Conservation (phyloP, 2,797 vertebrate species). For the Channa striata region DNA sequence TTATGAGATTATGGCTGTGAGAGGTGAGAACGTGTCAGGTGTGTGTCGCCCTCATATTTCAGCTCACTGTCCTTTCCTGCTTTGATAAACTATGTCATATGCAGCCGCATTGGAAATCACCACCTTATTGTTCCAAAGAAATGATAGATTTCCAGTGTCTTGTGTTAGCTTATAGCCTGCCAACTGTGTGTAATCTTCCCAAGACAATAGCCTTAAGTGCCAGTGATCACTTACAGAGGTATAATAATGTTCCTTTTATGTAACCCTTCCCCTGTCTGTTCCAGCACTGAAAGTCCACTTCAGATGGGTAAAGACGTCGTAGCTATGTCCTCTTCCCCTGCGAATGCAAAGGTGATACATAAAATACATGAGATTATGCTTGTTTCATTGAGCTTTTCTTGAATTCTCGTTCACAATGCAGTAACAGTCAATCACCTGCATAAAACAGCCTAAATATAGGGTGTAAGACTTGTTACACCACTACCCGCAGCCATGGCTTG, state of each 20-base stretch:
- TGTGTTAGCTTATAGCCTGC: slow-evolving; percentile 41
- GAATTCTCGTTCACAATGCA: slow-evolving; percentile 77
- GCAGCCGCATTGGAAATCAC: slow-evolving; percentile 42
- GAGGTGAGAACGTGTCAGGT: slow-evolving; percentile 12
- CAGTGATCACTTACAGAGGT: slow-evolving; percentile 49
- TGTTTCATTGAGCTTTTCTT: slow-evolving; percentile 80
- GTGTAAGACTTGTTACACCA: slow-evolving; percentile 86
- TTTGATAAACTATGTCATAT: slow-evolving; percentile 15
- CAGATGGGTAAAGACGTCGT: slow-evolving; percentile 55
- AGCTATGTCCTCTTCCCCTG: slow-evolving; percentile 27
- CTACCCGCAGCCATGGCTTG: slow-evolving; percentile 79
- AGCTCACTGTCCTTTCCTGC: slow-evolving; percentile 13
- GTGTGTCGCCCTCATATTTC: slow-evolving; percentile 6
- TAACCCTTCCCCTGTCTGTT: slow-evolving; percentile 67
- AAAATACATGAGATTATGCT: slow-evolving; percentile 83
- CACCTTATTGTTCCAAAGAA: slow-evolving; percentile 42
- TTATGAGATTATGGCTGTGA: slow-evolving; percentile 20
- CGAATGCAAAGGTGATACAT: slow-evolving; percentile 73
- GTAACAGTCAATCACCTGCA: slow-evolving; percentile 85
- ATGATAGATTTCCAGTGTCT: slow-evolving; percentile 46
- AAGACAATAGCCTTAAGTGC: slow-evolving; percentile 70
- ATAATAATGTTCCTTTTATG: slow-evolving; percentile 69
- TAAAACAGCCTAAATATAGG: slow-evolving; percentile 86
- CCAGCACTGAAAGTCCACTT: slow-evolving; percentile 61
- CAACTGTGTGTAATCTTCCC: slow-evolving; percentile 39